Conservation (phyloP, 2,888 invertebrate species). For the Cantharis rustica region DNA sequence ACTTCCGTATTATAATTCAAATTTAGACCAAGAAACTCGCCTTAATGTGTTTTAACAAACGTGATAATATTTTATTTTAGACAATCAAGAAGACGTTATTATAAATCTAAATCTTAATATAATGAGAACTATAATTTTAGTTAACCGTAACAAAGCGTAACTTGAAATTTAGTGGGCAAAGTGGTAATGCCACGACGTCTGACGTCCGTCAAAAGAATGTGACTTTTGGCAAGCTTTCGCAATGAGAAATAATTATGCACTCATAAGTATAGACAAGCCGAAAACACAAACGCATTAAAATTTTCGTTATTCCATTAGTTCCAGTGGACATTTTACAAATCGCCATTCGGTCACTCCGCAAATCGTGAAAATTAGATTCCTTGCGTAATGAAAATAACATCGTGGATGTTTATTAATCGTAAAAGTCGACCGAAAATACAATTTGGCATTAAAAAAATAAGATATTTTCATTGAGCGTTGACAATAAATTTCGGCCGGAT, state of each 20-base stretch:
- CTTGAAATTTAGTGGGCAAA: conserved; percentile 12
- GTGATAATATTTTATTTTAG: neutral
- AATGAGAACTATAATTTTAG: conserved; percentile 18
- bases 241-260: neutral
- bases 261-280: neutral
- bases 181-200: conserved; percentile 1
- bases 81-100: neutral
- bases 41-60: neutral
- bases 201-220: conserved; percentile 15
- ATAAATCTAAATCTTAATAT: conserved; percentile 10
- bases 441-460: conserved; percentile 3
- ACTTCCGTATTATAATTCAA: neutral
- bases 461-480: neutral
- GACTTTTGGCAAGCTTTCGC: conserved; percentile 14
- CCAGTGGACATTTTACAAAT: neutral
- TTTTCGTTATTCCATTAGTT: neutral
- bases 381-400: neutral
- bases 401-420: neutral
- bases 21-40: neutral
- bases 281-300: neutral
- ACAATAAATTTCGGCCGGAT: neutral
- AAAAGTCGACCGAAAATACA: neutral
- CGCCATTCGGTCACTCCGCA: neutral
- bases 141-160: conserved; percentile 10
- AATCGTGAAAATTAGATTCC: neutral